Base-by-base conservation (phyloP, 2,113 vertebrate genomes). In the Brevimyrus niger region DNA sequence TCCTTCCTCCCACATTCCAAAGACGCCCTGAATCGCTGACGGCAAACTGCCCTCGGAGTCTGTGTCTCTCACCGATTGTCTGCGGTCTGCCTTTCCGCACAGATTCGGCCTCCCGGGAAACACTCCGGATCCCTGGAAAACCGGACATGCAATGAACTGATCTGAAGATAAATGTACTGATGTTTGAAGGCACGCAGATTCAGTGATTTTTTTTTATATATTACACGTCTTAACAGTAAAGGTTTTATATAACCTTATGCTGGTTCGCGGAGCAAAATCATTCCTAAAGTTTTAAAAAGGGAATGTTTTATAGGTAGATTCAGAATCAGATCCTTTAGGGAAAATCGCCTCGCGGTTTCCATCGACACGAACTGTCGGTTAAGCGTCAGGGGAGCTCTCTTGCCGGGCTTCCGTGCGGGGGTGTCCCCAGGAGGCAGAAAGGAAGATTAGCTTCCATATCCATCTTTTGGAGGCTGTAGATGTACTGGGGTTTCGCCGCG, bases 1-100 rank as follows among this genome's bases (percentile, higher is more conserved):
- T 80, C 73, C 73, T 80, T 80, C 73, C 73, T 80, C 35, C 73
- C 73, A 80, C 73, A 80, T 42, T 80, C 73, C 73, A 17, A 80
- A 19, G 73, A 80, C 35, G 35, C 35, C 31, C 73, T 19, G 35
- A 80, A 38, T 80, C 73, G 73, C 31, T 42, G 73, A 80, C 69
- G 31, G 15, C 69, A 35, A 15, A 76, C 73, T 80, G 69, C 15
- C 31, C 69, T 76, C 35, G 31, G 31, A 35, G 0, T 65, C 61
- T 27, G 61, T 10, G 9, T 65, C 55, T 55, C 17, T n/a, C 55
- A n/a, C 7, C 55, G 55, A 61, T 61, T 61, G 55, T 61, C 55
- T 61, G 23, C 7, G 55, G 55, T 61, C 69, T 76, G 31, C 73
- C 15, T 80, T 80, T 80, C 11, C 31, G 35, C 73, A 42, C 13